Percentiles rank a stretch among this genome's conserved stretches.
These are phyloP conservation scores for Ciconia maguari DNA, from an alignment of 2,113 vertebrate species.

Conservation along the genomic window DNA sequence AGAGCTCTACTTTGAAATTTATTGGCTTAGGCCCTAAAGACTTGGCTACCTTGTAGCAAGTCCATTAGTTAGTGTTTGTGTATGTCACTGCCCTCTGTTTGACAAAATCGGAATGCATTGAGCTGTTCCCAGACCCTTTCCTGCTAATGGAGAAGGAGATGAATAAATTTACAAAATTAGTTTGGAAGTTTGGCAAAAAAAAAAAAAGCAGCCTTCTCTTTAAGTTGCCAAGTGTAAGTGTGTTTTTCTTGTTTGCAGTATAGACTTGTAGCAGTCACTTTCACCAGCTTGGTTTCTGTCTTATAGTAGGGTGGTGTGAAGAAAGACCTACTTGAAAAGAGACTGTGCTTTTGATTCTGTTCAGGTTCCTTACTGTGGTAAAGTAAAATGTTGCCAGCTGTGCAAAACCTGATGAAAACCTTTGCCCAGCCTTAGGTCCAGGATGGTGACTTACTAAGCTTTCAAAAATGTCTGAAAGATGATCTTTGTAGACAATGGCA, in stretches of 20 bases:
- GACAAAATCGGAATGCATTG: background rate
- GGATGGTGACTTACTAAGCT: background rate
- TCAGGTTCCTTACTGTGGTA: background rate
- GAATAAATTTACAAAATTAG: background rate
- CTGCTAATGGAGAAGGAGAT: background rate
- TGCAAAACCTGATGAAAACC: background rate
- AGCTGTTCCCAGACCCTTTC: background rate
- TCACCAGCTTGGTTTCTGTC: background rate
- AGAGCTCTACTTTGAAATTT: slow-evolving; percentile 21
- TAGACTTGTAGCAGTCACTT: background rate
- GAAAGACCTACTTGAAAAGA: background rate
- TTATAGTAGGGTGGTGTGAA: background rate
- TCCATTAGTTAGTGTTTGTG: background rate
- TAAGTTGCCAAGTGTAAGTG: background rate
- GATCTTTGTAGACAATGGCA: background rate
- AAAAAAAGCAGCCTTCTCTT: background rate
- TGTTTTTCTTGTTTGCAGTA: background rate
- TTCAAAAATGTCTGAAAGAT: background rate
- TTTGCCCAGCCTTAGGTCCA: background rate
- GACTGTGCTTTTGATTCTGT: background rate
- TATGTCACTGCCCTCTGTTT: background rate
- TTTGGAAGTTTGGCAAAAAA: background rate
- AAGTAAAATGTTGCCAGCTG: background rate
- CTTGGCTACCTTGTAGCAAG: background rate
- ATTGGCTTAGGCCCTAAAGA: background rate